phyloP scores from a whole-genome alignment of 2,797 vertebrate species.

The Rhadinocentrus ornatus region DNA sequence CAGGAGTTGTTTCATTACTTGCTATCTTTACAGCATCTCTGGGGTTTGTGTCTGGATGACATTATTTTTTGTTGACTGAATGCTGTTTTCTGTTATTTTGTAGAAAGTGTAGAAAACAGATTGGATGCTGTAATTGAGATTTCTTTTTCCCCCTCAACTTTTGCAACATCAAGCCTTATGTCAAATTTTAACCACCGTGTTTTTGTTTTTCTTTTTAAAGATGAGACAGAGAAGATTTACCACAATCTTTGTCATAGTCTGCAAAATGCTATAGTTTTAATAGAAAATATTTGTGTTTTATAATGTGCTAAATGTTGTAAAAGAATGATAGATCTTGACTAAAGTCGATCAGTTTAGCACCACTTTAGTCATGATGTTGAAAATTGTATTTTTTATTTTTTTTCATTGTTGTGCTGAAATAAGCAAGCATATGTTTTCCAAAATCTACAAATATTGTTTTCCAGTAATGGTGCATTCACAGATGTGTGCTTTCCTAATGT shows the following conservation, averaged over 20 bases:
- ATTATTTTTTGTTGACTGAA: not conserved
- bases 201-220: too few species aligned
- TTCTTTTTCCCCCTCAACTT: too few species aligned
- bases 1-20: constrained; percentile 61
- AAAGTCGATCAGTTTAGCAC: too few species aligned
- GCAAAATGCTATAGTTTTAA: too few species aligned
- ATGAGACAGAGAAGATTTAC: too few species aligned
- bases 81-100: not conserved
- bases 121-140: too few species aligned
- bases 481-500: not conserved
- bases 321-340: too few species aligned
- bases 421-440: not conserved
- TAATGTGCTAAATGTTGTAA: too few species aligned
- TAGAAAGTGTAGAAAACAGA: not conserved
- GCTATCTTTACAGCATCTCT: constrained; percentile 42
- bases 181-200: too few species aligned
- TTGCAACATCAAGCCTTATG: not conserved
- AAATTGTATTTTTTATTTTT: not conserved
- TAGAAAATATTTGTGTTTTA: too few species aligned
- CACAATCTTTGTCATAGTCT: too few species aligned
- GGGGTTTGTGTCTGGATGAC: constrained; percentile 39
- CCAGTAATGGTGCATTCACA: not conserved
- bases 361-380: not conserved
- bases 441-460: not conserved
- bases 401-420: not conserved